phyloP scores from a whole-genome alignment of 2,797 vertebrate genomes.

The Betta splendens region DNA sequence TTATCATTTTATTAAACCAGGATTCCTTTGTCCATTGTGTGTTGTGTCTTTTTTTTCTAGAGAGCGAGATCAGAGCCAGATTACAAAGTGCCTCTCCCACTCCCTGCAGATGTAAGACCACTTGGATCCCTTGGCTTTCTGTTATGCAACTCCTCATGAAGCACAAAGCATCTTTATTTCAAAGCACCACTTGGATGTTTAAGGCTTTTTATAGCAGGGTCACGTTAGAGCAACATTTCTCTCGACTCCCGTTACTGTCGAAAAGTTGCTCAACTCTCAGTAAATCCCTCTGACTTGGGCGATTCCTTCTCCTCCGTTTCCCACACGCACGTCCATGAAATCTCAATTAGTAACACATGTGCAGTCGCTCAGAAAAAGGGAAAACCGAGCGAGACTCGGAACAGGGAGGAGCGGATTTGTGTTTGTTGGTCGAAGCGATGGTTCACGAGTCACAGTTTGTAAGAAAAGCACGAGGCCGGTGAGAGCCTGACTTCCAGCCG shows the following conservation, averaged over 20 bases:
- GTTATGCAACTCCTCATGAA: conserved; percentile 56
- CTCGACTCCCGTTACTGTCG: conserved; percentile 35
- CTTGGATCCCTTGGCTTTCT: conserved; percentile 25
- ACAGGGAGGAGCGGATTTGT: neutral
- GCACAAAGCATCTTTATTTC: conserved; percentile 51
- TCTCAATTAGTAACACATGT: conserved; percentile 63
- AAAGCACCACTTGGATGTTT: conserved; percentile 10
- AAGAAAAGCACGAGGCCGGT: conserved; percentile 12
- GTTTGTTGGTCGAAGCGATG: conserved; percentile 47
- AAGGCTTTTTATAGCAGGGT: conserved; percentile 4
- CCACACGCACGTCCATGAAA: conserved; percentile 33
- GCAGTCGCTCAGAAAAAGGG: conserved; percentile 18
- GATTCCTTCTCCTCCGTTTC: conserved; percentile 22
- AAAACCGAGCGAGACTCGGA: neutral
- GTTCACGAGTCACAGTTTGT: conserved; percentile 65
- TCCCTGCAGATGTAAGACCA: conserved; percentile 90
- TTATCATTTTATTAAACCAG: conserved; percentile 47
- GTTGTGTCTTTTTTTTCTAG: conserved; percentile 72
- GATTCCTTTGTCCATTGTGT: conserved; percentile 53
- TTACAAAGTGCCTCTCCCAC: conserved; percentile 96
- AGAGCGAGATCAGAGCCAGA: conserved; percentile 95
- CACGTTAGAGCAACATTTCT: conserved; percentile 11
- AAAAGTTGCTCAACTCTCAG: conserved; percentile 21
- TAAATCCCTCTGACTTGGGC: neutral
- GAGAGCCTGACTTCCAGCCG: neutral